Conservation (phyloP, 2,113 vertebrate species). For the Oryzias celebensis region DNA sequence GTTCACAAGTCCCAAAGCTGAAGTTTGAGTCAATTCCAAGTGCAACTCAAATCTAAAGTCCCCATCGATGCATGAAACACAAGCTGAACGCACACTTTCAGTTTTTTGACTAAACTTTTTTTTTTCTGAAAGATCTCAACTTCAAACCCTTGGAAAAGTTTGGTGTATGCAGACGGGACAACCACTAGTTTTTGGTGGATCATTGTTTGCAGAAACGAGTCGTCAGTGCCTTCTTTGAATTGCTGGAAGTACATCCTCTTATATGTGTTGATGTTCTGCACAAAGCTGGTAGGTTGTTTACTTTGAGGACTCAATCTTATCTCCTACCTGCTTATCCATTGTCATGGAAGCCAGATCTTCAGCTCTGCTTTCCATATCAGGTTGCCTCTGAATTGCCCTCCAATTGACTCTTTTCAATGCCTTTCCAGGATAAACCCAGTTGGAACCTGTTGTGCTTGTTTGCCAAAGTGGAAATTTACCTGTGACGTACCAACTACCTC, state of each 20-base stretch:
- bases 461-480: slow-evolving; percentile 1
- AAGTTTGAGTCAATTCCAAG: too few relatives aligned
- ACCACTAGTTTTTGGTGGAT: neutral
- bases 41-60: too few relatives aligned
- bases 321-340: slow-evolving; percentile 41
- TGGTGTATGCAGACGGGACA: too few relatives aligned
- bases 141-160: too few relatives aligned
- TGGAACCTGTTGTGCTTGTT: slow-evolving; percentile 35
- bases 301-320: slow-evolving; percentile 28
- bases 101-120: too few relatives aligned
- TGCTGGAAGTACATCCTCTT: neutral
- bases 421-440: slow-evolving; percentile 38
- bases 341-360: slow-evolving; percentile 46
- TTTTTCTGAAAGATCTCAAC: too few relatives aligned
- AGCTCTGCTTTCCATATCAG: slow-evolving; percentile 65
- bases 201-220: neutral
- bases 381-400: slow-evolving; percentile 30
- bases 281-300: neutral
- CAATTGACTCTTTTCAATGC: slow-evolving; percentile 44
- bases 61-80: too few relatives aligned
- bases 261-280: neutral
- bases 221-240: neutral
- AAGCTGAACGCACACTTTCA: too few relatives aligned
- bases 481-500: neutral
- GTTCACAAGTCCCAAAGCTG: too few relatives aligned